Base-by-base conservation (phyloP, 2,797 vertebrate species). In the Silurus lanzhouensis region DNA sequence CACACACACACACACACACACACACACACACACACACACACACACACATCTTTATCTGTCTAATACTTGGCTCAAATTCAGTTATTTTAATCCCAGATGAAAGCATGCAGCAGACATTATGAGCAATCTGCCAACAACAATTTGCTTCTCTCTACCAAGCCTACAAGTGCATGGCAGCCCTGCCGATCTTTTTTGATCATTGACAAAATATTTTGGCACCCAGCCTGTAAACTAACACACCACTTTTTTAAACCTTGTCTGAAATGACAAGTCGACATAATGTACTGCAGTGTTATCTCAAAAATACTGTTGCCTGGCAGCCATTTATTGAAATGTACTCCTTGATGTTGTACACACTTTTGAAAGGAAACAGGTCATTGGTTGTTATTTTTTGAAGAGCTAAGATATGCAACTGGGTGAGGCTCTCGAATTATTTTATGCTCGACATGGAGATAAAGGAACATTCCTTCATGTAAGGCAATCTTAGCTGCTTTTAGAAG, bases 391-490 rank as follows among this genome's bases (percentile, higher is more conserved):
- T 60, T 44, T 44, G 19, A 61, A 48, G 20, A 25, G 3, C 27
- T 77, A 17, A 27, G 48, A 60, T 60, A 46, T 81, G 25, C 1
- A 71, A 48, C 19, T 77, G 68, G 46, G 84, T 72, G 68, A 60
- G 84, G 58, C 55, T 67, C 63, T 82, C 88, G 74, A 88, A 90
- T 88, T 14, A 74, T 68, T 38, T 67, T 27, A 25, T 87, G 88
- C 57, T 31, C 84, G 63, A 88, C 60, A 82, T 84, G 55, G 17
- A 22, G 58, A 87, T 90, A 81, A 61, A 74, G 76, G 75, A 84
- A 88, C 91, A 93, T 94, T 95, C 91, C 89, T 90, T n/a, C 52
- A 78, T 13, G n/a, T 80, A 60, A 86, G 46, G 92, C 88, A 94
- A 94, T 91, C 89, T 88, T 91, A 94, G 91, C 91, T 5, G 83